phyloP scores from a whole-genome alignment of 2,113 vertebrate species.

The Raja brachyura region DNA sequence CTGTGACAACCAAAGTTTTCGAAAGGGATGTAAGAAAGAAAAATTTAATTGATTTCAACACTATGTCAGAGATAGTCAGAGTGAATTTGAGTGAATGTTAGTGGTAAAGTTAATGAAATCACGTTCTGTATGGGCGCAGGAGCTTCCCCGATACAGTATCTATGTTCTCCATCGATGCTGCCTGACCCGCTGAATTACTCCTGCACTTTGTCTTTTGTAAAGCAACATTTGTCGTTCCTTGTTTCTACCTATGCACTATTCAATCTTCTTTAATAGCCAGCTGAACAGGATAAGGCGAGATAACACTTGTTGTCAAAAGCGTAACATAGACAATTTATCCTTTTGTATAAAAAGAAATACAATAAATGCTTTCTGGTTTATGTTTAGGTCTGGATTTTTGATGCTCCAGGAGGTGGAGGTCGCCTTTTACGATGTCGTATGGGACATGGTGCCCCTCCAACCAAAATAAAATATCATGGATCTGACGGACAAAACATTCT shows the following conservation, averaged over 20 bases:
- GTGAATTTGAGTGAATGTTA: too few relatives aligned
- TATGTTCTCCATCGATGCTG: too few relatives aligned
- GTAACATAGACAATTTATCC: not conserved
- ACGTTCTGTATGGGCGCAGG: too few relatives aligned
- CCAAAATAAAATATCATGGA: constrained; percentile 77
- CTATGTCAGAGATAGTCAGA: too few relatives aligned
- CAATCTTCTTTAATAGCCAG: not conserved
- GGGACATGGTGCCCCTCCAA: constrained; percentile 85
- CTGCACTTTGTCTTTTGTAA: too few relatives aligned
- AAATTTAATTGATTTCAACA: too few relatives aligned
- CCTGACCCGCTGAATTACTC: too few relatives aligned
- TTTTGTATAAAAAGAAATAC: not conserved
- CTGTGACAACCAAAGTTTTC: too few relatives aligned
- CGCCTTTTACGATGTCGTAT: constrained; percentile 73
- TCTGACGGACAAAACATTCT: constrained; percentile 83
- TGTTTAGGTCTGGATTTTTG: constrained; percentile 89
- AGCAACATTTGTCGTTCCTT: too few relatives aligned
- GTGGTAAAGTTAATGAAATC: too few relatives aligned
- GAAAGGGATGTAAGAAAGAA: too few relatives aligned
- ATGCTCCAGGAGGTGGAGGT: constrained; percentile 74
- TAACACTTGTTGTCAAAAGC: not conserved
- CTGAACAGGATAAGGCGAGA: not conserved
- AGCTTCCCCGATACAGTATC: too few relatives aligned
- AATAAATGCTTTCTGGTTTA: constrained; percentile 39
- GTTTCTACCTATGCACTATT: not conserved